These are phyloP conservation scores for Cyprinella venusta DNA, from an alignment of 2,797 vertebrate genomes.

Conservation along the genomic window DNA sequence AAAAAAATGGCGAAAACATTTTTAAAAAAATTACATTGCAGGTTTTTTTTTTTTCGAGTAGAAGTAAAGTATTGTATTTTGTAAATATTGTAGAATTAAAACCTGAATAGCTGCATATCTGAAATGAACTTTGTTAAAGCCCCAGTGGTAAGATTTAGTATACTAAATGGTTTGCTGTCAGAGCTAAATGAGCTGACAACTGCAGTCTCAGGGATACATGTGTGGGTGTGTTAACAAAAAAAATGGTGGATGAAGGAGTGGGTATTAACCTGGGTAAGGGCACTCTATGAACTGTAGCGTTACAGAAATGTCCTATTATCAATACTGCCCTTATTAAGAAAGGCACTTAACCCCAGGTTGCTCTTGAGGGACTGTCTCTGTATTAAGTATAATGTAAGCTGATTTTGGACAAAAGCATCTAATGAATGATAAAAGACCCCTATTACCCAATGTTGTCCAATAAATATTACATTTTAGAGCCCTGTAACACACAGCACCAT, in stretches of 20 bases:
- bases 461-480: constrained; percentile 23
- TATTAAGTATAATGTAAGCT: background rate
- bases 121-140: background rate
- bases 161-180: background rate
- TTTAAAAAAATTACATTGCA: background rate
- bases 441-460: background rate
- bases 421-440: constrained; percentile 11
- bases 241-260: background rate
- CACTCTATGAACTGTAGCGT: constrained; percentile 67
- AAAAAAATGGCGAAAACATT: too few relatives aligned
- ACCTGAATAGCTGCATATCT: constrained; percentile 19
- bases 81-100: background rate
- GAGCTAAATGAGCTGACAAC: background rate
- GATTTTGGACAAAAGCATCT: constrained; percentile 20
- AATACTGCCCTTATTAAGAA: constrained; percentile 35
- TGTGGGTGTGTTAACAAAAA: background rate
- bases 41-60: background rate
- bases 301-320: constrained; percentile 64
- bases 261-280: constrained; percentile 30
- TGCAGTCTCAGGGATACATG: constrained; percentile 20
- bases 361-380: constrained; percentile 20
- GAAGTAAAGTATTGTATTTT: constrained; percentile 10
- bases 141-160: constrained; percentile 40
- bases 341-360: constrained; percentile 47
- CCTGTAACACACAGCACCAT: constrained; percentile 42